Evolutionary conservation across 1,140 invertebrate species (phyloP).

Genomic region (Bombus picipes): DNA sequence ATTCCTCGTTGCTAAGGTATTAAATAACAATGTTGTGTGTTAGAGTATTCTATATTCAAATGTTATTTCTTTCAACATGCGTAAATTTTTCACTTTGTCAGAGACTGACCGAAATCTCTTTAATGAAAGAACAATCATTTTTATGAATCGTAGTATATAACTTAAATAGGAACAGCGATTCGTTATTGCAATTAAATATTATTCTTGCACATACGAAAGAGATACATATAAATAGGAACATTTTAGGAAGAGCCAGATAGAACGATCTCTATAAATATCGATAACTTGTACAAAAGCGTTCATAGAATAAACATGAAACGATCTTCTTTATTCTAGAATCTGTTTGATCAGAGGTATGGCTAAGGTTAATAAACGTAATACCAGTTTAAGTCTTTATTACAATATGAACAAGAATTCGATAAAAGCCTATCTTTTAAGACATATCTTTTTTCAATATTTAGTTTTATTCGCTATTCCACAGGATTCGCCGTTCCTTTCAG

Average conservation of each 20-base stretch:
- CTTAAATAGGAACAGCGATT: conserved; percentile 38
- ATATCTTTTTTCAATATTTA: neutral
- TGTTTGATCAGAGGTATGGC: neutral
- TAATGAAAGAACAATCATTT: neutral
- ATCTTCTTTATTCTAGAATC: neutral
- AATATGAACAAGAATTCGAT: neutral
- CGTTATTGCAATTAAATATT: conserved; percentile 33
- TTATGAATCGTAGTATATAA: neutral
- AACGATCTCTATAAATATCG: neutral
- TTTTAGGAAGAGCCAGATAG: neutral
- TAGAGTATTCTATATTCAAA: neutral
- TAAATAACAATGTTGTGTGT: neutral
- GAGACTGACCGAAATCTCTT: neutral
- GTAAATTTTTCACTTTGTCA: neutral
- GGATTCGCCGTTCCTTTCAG: neutral
- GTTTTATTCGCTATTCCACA: neutral
- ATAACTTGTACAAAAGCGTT: neutral
- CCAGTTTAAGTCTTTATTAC: neutral
- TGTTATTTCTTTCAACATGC: neutral
- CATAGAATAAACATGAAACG: neutral
- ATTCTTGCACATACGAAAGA: neutral
- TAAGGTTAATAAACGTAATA: neutral
- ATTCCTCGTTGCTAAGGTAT: conserved; percentile 1
- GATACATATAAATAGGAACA: conserved; percentile 32
- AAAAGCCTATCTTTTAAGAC: neutral